A percentile compares a stretch with the other conserved stretches of the same genome.
Evolutionary conservation across 2,888 invertebrate genomes (phyloP).

Genomic region (Drosophila algonquin): DNA sequence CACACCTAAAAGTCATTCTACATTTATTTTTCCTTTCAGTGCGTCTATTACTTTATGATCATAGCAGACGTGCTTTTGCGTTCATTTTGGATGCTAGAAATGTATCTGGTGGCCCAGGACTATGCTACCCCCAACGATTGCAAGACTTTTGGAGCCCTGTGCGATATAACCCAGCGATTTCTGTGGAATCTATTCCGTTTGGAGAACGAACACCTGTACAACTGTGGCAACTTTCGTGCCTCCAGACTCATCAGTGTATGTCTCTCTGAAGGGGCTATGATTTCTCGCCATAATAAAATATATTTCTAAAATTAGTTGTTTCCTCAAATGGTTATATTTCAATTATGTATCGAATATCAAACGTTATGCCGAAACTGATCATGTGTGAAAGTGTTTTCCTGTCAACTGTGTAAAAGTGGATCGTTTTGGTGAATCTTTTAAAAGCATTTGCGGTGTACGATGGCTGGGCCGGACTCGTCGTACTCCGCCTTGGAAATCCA

Average conservation of each 20-base stretch:
- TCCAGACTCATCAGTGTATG: slow-evolving; percentile 91
- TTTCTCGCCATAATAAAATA: background rate
- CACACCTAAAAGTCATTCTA: background rate
- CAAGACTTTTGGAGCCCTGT: slow-evolving; percentile 90
- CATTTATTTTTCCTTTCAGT: slow-evolving; percentile 84
- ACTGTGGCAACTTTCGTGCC: slow-evolving; percentile 98
- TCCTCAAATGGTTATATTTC: background rate
- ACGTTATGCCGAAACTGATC: background rate
- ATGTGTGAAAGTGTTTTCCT: background rate
- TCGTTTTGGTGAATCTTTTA: background rate
- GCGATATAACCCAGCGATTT: slow-evolving; percentile 94
- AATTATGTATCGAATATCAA: background rate
- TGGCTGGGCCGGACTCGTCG: slow-evolving; percentile 86
- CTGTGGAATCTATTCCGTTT: slow-evolving; percentile 99
- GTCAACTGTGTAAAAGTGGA: background rate
- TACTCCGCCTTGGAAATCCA: background rate
- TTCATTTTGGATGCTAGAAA: slow-evolving; percentile 94
- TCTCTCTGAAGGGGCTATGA: background rate
- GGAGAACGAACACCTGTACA: slow-evolving; percentile 99
- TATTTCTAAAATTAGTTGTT: background rate
- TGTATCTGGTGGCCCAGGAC: slow-evolving; percentile 85
- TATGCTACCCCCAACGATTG: slow-evolving; percentile 87
- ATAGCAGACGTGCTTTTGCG: slow-evolving; percentile 95
- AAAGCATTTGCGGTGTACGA: slow-evolving; percentile 89
- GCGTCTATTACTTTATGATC: slow-evolving; percentile 92